These are phyloP conservation scores for Pseudonaja textilis DNA, from an alignment of 2,113 vertebrate species.

Conservation along the genomic window DNA sequence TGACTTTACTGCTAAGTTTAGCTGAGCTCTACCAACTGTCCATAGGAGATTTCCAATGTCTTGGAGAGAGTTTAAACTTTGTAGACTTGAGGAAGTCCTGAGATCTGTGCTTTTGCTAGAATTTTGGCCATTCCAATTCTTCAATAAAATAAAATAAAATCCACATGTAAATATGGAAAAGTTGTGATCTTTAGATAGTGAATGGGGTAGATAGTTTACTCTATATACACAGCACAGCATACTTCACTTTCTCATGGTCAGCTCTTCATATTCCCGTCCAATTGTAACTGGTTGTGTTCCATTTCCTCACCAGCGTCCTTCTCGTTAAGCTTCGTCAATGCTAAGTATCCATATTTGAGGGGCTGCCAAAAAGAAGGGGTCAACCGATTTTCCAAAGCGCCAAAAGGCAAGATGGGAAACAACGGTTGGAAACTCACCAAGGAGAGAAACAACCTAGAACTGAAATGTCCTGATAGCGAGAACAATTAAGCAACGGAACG, in stretches of 20 bases:
- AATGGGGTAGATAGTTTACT: not conserved
- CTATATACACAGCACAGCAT: not conserved
- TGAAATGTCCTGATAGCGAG: too few relatives aligned
- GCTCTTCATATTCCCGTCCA: not conserved
- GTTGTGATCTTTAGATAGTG: not conserved
- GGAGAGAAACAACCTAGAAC: too few relatives aligned
- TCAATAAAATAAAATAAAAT: not conserved
- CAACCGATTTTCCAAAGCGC: too few relatives aligned
- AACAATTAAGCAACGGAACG: too few relatives aligned
- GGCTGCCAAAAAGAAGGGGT: too few relatives aligned
- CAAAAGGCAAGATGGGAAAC: too few relatives aligned
- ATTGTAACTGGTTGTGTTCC: not conserved
- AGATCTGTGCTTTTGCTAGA: not conserved
- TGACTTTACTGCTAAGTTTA: not conserved
- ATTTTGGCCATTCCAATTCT: not conserved
- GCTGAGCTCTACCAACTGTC: not conserved
- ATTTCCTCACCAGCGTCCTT: not conserved
- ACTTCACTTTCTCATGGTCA: not conserved
- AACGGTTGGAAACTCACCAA: too few relatives aligned
- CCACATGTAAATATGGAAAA: not conserved
- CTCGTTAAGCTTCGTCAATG: not conserved
- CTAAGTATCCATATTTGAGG: not conserved
- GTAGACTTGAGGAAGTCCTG: not conserved
- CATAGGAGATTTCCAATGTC: not conserved
- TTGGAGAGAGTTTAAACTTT: not conserved